Percentiles rank a stretch among this genome's conserved stretches.
Conservation (phyloP, 1,140 invertebrate genomes). For the Antheraea mylitta region DNA sequence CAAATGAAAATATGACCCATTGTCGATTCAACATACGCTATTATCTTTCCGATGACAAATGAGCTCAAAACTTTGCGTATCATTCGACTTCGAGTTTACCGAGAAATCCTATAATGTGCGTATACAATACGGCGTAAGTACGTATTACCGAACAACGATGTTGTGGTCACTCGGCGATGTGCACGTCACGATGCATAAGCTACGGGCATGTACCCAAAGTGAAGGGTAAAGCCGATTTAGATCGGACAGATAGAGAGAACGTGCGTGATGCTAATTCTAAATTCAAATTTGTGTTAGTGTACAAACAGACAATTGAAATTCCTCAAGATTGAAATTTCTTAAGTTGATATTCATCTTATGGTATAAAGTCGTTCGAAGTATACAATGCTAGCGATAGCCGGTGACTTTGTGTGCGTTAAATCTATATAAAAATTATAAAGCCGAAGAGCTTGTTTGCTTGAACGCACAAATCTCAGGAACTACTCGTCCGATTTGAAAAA, state of each 20-base stretch:
- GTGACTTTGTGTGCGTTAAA: too few species aligned
- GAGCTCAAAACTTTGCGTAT: constrained; percentile 50
- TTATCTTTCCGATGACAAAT: constrained; percentile 68
- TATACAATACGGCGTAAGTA: constrained; percentile 40
- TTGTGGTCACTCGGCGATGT: constrained; percentile 22
- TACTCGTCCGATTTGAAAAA: too few species aligned
- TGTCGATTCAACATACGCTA: constrained; percentile 60
- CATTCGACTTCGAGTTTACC: constrained; percentile 29
- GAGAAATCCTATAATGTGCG: constrained; percentile 5
- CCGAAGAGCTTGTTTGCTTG: too few species aligned
- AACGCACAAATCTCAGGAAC: too few species aligned
- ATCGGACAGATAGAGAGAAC: constrained; percentile 54
- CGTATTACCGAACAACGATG: constrained; percentile 5
- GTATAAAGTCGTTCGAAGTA: background rate
- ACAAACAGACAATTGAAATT: constrained; percentile 38
- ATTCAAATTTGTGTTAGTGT: constrained; percentile 50
- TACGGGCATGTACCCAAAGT: constrained; percentile 19
- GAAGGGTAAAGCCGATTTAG: constrained; percentile 68
- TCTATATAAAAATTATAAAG: too few species aligned
- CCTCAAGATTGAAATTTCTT: constrained; percentile 40
- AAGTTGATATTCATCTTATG: constrained; percentile 24
- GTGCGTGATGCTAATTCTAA: constrained; percentile 62
- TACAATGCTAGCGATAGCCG: too few species aligned
- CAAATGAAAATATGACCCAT: constrained; percentile 50
- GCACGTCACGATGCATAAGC: constrained; percentile 12